Base-by-base conservation (phyloP, 2,797 vertebrate genomes). In the Pipistrellus nathusii region DNA sequence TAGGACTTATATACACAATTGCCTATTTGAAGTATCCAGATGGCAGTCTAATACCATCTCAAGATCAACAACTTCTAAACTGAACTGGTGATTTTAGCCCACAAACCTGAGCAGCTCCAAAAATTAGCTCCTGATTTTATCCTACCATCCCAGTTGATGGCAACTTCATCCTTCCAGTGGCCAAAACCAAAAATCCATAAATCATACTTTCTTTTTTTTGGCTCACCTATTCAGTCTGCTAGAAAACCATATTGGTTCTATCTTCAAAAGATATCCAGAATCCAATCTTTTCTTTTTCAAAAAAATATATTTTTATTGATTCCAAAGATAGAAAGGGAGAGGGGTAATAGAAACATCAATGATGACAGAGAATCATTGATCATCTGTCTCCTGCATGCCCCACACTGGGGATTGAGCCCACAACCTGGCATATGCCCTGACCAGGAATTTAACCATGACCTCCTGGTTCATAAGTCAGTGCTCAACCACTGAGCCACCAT, bases 41-140 rank as follows among this genome's bases (percentile, higher is more conserved):
- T 88, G 25, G n/a, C 90, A 88, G 35, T 80, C 73, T 90, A 66
- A 35, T 51, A 71, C 73, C 35, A n/a, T 55, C 51, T 77, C 51
- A 62, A 78, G 73, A 32, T 51, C 46, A 66, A 14, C 1, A 89
- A 21, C n/a, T 91, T 15, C 46, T 46, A 93, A 88, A 69, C n/a
- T 69, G 48, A 92, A 21, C 44, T 88, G 78, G 13, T 66, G 32
- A 83, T 83, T 88, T 92, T 85, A 92, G 90, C 5, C 62, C 32
- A 51, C 51, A 17, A 76, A 85, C 62, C 35, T 92, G 14, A 66
- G 11, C 3, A 90, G 17, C n/a, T 90, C 15, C 41, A 41, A 91
- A 85, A 64, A 38, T 80, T 46, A 93, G 25, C 38, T 84, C 92
- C 62, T 62, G 41, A 80, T 76, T 88, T 93, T 85, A 87, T 89